Evolutionary conservation across 2,797 vertebrate genomes (phyloP), one percentile per base, ranked within the genome.

Genomic region (Pseudochromis fuscus): DNA sequence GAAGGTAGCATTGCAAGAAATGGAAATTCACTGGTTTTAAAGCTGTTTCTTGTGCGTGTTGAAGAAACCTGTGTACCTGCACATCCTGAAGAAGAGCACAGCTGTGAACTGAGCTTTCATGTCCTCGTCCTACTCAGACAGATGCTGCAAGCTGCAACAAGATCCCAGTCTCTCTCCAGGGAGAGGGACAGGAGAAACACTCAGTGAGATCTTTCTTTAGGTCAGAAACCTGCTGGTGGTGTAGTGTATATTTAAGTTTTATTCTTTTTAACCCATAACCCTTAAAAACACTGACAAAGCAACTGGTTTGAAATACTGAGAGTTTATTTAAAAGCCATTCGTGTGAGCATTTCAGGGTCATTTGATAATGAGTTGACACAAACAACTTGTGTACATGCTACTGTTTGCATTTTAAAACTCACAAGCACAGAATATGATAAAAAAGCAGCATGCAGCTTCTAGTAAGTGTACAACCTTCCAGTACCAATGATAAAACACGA

Each of bases 271-370:
- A 15, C 16, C 40, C 23, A 35, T 60, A 21, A 48, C 13, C 13
- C 4, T 11, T 5, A 6, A 33, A 73, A 50, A 67, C 7, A 0
- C 35, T 59, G 1, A 53, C 56, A 12, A 67, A 48, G 65, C 56
- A 13, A 60, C 31, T 46, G 24, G 5, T 70, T 86, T 66, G n/a
- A 85, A 75, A 61, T 62, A 75, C 51, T 58, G 24, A 30, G 27
- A 48, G 50, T 93, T 91, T 92, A 91, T 90, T 93, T 77, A 57
- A 85, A 89, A 89, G 81, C 71, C 50, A 76, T 65, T 52, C n/a
- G 33, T 51, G 30, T 37, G 25, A 81, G 71, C 62, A 66, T 79
- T 72, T 77, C 35, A 70, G 55, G 66, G 48, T 70, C 27, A 71
- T 42, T 53, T 68, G 60, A 42, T 44, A 53, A 60, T 69, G 49